Conservation (phyloP, 1,140 invertebrate species). For the Archegozetes longisetosus region DNA sequence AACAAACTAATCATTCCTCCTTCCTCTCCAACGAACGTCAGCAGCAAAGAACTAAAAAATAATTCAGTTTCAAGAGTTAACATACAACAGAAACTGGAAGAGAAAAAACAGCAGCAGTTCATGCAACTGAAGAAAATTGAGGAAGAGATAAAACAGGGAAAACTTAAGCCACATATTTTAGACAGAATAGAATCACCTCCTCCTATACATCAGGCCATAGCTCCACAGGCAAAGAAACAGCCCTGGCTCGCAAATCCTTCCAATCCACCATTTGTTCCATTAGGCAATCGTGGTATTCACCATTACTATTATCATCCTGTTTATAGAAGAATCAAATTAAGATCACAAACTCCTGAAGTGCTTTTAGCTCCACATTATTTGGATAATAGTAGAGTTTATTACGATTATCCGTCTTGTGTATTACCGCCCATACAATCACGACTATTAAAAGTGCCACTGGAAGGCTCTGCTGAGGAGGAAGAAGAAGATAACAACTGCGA, state of each 20-base stretch:
- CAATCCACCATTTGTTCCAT: constrained; percentile 2
- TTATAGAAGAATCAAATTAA: constrained; percentile 25
- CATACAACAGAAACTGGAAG: constrained; percentile 67
- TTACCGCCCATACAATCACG: constrained; percentile 14
- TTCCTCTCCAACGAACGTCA: not conserved
- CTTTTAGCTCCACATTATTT: constrained; percentile 53
- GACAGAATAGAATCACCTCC: constrained; percentile 29
- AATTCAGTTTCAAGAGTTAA: constrained; percentile 57
- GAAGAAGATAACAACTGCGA: constrained; percentile 72
- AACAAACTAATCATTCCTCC: not conserved
- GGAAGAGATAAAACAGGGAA: constrained; percentile 64
- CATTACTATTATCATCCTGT: constrained; percentile 14
- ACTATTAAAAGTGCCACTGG: constrained; percentile 13
- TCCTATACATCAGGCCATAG: constrained; percentile 25
- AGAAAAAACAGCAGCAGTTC: constrained; percentile 72
- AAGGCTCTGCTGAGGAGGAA: constrained; percentile 29
- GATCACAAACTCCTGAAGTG: constrained; percentile 54
- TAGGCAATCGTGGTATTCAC: not conserved
- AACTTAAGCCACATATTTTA: constrained; percentile 38
- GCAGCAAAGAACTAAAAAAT: constrained; percentile 33
- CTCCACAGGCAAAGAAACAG: constrained; percentile 34
- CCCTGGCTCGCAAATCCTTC: constrained; percentile 29
- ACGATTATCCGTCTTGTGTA: constrained; percentile 24
- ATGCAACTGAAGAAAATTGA: constrained; percentile 58
- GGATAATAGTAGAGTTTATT: constrained; percentile 26